These are phyloP conservation scores for Ptyas mucosa DNA, from an alignment of 2,113 vertebrate species.

Conservation along the genomic window DNA sequence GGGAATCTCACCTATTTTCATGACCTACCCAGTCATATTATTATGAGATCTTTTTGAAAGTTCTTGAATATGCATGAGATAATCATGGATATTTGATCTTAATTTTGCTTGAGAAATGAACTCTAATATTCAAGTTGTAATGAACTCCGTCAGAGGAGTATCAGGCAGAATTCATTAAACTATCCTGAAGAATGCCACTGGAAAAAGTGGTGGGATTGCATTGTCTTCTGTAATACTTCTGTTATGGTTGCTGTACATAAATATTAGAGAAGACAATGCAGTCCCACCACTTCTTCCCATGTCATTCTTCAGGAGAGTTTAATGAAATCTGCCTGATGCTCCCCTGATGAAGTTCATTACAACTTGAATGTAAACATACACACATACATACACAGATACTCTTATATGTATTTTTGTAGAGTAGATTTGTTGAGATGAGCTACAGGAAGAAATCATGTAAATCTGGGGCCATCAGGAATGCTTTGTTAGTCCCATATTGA, in stretches of 20 bases:
- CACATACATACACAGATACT: neutral
- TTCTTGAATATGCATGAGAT: slow-evolving; percentile 42
- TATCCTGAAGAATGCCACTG: rapidly evolving
- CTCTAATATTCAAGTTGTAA: neutral
- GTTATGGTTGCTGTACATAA: neutral
- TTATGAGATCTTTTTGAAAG: slow-evolving; percentile 40
- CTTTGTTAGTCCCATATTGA: neutral
- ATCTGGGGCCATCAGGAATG: neutral
- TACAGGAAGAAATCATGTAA: neutral
- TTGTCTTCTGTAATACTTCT: neutral
- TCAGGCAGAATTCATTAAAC: rapidly evolving
- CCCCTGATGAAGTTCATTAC: neutral
- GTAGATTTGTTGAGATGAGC: neutral
- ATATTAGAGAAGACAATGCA: neutral
- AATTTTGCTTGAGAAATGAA: slow-evolving; percentile 35
- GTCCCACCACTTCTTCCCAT: rapidly evolving
- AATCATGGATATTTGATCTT: slow-evolving; percentile 37
- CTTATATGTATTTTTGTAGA: neutral
- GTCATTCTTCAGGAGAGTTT: rapidly evolving
- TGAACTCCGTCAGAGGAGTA: neutral
- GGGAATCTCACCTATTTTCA: slow-evolving; percentile 30
- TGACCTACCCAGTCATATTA: slow-evolving; percentile 25
- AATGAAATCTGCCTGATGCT: neutral
- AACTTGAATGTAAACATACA: neutral
- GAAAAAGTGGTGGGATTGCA: rapidly evolving